These are phyloP conservation scores for Esox masquinongy DNA, from an alignment of 2,797 vertebrate species.

Conservation along the genomic window DNA sequence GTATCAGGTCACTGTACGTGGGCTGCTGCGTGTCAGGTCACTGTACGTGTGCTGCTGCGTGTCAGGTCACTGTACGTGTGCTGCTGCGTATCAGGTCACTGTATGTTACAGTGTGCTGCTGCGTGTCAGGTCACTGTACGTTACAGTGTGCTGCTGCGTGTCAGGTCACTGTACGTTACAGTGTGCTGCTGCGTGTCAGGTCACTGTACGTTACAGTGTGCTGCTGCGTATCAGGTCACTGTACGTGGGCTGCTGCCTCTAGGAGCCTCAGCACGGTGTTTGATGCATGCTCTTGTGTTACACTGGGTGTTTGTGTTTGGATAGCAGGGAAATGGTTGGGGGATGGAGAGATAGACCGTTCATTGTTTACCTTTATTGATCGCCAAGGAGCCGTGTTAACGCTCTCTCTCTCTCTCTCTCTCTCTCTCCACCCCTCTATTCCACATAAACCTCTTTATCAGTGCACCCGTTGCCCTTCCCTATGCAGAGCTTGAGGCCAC, in stretches of 20 bases:
- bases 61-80: no score
- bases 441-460: slow-evolving; percentile 51
- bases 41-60: no score
- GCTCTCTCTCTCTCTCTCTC: slow-evolving; percentile 11
- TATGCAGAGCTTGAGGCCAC: slow-evolving; percentile 19
- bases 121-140: no score
- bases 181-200: background rate
- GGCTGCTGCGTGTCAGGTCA: no score
- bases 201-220: background rate
- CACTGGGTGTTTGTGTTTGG: slow-evolving; percentile 63
- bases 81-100: no score
- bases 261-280: background rate
- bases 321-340: slow-evolving; percentile 36
- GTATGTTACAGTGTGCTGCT: no score
- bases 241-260: slow-evolving; percentile 14
- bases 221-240: slow-evolving; percentile 26
- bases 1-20: no score
- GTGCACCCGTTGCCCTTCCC: slow-evolving; percentile 40
- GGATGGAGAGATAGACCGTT: slow-evolving; percentile 46
- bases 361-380: slow-evolving; percentile 67
- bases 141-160: no score
- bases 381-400: slow-evolving; percentile 11
- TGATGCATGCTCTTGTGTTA: slow-evolving; percentile 40
- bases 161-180: background rate
- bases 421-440: slow-evolving; percentile 18